Percentiles rank a stretch among this genome's conserved stretches.
Evolutionary conservation across 2,797 vertebrate genomes (phyloP).

Genomic region (Hylomyscus alleni): DNA sequence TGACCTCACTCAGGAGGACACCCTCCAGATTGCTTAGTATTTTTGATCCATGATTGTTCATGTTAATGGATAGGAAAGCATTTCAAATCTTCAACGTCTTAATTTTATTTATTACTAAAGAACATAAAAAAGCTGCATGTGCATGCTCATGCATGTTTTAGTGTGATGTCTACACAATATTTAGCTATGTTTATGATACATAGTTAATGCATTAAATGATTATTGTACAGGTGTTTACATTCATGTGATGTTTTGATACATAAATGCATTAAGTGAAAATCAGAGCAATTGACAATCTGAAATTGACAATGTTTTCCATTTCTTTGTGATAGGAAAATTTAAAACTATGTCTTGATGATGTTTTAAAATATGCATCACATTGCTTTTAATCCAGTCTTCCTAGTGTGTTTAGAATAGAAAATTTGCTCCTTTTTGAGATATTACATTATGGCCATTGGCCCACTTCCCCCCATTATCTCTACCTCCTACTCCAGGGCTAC

Average conservation of each 20-base stretch:
- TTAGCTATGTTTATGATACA: background rate
- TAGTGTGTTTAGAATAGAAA: background rate
- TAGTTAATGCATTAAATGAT: background rate
- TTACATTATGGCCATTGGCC: background rate
- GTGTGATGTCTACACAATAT: background rate
- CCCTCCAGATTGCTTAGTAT: too few relatives aligned
- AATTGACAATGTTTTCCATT: background rate
- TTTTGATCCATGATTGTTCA: background rate
- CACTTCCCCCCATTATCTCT: accelerated
- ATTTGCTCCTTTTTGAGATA: background rate
- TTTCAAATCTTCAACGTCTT: background rate
- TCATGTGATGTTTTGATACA: background rate
- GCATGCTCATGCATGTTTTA: too few relatives aligned
- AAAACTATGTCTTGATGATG: background rate
- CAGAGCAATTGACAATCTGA: background rate
- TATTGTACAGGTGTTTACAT: background rate
- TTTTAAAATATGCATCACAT: background rate
- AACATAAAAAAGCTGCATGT: background rate
- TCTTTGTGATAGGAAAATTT: background rate
- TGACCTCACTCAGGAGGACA: too few relatives aligned
- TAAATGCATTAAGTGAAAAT: background rate
- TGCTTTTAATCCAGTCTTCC: background rate
- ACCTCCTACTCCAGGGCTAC: background rate
- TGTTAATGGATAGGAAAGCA: background rate
- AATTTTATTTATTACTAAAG: background rate